Conservation (phyloP, 2,113 vertebrate genomes). For the Pseudolaguvia tuberculata region DNA sequence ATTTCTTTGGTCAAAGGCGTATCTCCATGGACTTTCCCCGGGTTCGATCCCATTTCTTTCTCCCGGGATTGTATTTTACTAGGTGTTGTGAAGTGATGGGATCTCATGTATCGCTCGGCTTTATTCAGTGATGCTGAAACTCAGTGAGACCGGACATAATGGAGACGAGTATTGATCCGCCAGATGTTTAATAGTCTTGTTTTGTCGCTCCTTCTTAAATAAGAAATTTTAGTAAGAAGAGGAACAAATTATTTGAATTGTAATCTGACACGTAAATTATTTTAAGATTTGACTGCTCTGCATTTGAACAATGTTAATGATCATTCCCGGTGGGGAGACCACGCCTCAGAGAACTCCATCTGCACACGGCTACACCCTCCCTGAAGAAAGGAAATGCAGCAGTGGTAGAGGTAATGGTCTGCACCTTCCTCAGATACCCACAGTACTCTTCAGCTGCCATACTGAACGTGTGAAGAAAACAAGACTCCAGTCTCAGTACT, state of each 20-base stretch:
- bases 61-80: background rate
- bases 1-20: too few relatives aligned
- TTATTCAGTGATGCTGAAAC: background rate
- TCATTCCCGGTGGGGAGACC: background rate
- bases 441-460: background rate
- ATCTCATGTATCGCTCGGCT: conserved; percentile 3
- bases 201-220: background rate
- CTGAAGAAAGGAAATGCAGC: conserved; percentile 16
- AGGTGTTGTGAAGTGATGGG: background rate
- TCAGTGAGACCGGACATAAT: background rate
- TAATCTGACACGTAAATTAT: background rate
- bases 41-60: too few relatives aligned
- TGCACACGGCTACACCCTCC: background rate
- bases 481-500: conserved; percentile 1
- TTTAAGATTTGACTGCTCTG: background rate
- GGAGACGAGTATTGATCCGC: conserved; percentile 5
- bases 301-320: background rate
- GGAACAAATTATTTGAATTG: background rate
- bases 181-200: background rate
- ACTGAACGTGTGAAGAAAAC: conserved; percentile 17
- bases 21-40: background rate
- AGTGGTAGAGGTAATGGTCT: background rate
- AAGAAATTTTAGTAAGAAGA: background rate
- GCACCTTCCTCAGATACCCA: background rate
- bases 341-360: background rate